phyloP scores from a whole-genome alignment of 2,888 invertebrate species.

The Eristalis tenax region DNA sequence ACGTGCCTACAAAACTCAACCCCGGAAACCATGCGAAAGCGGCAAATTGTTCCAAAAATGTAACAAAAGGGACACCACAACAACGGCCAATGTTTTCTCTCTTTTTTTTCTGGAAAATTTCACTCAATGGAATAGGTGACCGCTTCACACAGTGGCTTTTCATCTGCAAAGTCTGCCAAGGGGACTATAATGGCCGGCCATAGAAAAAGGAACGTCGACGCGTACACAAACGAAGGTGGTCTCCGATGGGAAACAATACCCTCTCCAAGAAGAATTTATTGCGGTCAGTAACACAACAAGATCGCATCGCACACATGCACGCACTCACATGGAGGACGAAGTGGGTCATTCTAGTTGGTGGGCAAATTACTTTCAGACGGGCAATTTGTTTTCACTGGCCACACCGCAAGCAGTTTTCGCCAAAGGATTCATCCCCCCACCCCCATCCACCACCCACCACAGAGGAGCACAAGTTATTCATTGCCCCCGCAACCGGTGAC shows the following conservation, averaged over 20 bases:
- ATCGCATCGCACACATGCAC: constrained; percentile 32
- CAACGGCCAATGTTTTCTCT: constrained; percentile 16
- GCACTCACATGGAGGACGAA: constrained; percentile 4
- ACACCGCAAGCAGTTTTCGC: constrained; percentile 46
- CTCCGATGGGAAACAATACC: constrained; percentile 38
- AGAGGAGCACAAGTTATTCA: constrained; percentile 34
- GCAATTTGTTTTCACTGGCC: constrained; percentile 56
- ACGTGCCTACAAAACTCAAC: constrained; percentile 8
- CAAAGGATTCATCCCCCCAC: constrained; percentile 37
- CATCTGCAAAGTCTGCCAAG: constrained; percentile 41
- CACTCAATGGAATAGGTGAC: constrained; percentile 6
- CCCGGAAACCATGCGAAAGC: constrained; percentile 8
- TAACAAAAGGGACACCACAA: constrained; percentile 29
- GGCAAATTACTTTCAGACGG: constrained; percentile 60
- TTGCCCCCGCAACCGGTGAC: constrained; percentile 23
- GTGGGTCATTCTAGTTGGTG: constrained; percentile 39
- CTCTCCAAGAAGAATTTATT: constrained; percentile 56
- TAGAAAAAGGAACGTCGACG: constrained; percentile 41
- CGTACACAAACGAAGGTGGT: constrained; percentile 9
- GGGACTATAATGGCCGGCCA: constrained; percentile 53
- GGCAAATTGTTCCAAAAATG: constrained; percentile 10
- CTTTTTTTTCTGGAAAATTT: constrained; percentile 28
- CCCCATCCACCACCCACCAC: not conserved
- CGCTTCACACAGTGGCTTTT: constrained; percentile 14
- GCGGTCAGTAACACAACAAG: constrained; percentile 56